Percentiles rank a stretch among this genome's conserved stretches.
phyloP scores from a whole-genome alignment of 2,888 invertebrate genomes.

The Drosophila mulleri region DNA sequence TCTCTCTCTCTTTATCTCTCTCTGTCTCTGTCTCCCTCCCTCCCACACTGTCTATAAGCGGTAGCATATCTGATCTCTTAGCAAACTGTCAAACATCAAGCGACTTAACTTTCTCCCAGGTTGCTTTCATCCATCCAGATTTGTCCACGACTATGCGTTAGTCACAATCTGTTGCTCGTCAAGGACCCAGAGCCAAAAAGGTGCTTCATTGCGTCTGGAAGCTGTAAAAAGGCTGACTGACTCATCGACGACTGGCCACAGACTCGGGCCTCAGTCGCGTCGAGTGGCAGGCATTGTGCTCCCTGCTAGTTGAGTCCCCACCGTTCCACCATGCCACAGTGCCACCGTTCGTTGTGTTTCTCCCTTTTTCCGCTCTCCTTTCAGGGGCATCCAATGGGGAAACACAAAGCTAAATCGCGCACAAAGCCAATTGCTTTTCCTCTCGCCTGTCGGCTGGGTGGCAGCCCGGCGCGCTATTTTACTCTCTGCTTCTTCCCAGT shows the following conservation, averaged over 20 bases:
- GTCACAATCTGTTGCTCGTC: constrained; percentile 20
- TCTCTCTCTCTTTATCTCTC: neutral
- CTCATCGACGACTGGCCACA: constrained; percentile 25
- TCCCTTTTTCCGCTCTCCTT: neutral
- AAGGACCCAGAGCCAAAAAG: constrained; percentile 11
- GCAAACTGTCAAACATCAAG: neutral
- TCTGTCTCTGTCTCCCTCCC: neutral
- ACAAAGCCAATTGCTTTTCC: constrained; percentile 71
- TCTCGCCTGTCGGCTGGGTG: constrained; percentile 22
- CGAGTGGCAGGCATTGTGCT: constrained; percentile 23
- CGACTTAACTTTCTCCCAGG: neutral
- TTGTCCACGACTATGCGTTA: neutral
- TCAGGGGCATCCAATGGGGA: constrained; percentile 35
- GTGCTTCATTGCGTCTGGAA: constrained; percentile 8
- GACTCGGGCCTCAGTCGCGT: constrained; percentile 8
- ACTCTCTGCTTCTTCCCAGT: constrained; percentile 32
- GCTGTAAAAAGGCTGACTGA: constrained; percentile 28
- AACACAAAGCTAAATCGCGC: constrained; percentile 65
- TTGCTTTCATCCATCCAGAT: neutral
- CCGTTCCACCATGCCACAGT: neutral
- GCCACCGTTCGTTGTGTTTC: neutral
- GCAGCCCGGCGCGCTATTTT: constrained; percentile 8
- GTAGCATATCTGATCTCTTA: neutral
- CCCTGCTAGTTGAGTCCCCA: neutral
- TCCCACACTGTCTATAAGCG: no score